A percentile compares a stretch with the other conserved stretches of the same genome.
phyloP scores from a whole-genome alignment of 2,113 vertebrate genomes.

The Genyomyrus donnyi region DNA sequence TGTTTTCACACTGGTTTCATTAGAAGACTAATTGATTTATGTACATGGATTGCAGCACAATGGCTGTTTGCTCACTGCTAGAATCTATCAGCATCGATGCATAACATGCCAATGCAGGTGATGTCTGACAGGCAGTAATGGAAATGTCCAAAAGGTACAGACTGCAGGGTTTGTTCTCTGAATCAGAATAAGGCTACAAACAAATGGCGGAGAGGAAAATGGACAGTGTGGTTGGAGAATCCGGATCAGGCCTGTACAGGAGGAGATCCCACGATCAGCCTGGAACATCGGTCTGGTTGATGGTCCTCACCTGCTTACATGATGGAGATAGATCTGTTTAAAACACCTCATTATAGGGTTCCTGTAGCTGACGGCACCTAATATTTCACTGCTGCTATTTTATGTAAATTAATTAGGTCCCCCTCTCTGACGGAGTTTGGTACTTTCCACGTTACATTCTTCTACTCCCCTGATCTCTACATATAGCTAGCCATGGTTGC shows the following conservation, averaged over 20 bases:
- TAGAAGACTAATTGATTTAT: slow-evolving; percentile 2
- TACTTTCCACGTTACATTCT: background rate
- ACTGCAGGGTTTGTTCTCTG: background rate
- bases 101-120: background rate
- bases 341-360: background rate
- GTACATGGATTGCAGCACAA: background rate
- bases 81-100: background rate
- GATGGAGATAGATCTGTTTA: background rate
- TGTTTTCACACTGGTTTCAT: background rate
- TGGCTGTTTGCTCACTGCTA: background rate
- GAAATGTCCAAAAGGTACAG: background rate
- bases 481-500: background rate
- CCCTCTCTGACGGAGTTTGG: background rate
- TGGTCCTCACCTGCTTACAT: background rate
- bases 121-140: background rate
- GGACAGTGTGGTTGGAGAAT: background rate
- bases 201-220: background rate
- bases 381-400: background rate
- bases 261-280: background rate
- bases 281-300: background rate
- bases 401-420: background rate
- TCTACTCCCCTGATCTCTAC: background rate
- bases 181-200: background rate
- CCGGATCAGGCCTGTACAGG: background rate
- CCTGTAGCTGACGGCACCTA: background rate